Conservation (phyloP, 2,888 invertebrate species). For the Agrochola litura region DNA sequence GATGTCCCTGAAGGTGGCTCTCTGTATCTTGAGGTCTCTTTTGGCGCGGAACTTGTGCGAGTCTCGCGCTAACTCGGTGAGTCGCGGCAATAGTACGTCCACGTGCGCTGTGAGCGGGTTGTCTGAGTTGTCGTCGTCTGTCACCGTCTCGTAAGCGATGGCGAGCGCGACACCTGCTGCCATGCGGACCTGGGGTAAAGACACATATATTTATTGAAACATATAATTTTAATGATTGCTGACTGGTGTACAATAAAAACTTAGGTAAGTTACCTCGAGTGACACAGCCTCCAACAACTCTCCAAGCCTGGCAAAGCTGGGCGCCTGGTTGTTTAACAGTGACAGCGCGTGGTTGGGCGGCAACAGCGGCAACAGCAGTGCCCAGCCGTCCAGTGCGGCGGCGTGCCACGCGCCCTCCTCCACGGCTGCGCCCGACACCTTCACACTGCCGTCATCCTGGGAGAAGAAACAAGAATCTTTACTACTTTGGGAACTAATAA, state of each 20-base stretch:
- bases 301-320: constrained; percentile 77
- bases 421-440: constrained; percentile 91
- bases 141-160: constrained; percentile 95
- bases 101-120: constrained; percentile 91
- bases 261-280: constrained; percentile 68
- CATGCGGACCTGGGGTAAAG: constrained; percentile 87
- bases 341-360: constrained; percentile 92
- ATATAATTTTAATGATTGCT: no score
- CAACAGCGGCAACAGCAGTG: constrained; percentile 95
- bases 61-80: constrained; percentile 96
- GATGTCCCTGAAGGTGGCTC: constrained; percentile 98
- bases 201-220: neutral
- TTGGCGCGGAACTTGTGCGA: constrained; percentile 98
- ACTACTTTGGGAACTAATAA: neutral
- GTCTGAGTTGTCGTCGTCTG: constrained; percentile 92
- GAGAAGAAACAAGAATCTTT: neutral
- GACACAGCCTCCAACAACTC: constrained; percentile 91
- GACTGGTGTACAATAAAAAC: neutral
- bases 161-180: constrained; percentile 93
- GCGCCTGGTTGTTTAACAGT: constrained; percentile 81
- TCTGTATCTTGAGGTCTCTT: constrained; percentile 97
- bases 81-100: constrained; percentile 92
- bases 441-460: constrained; percentile 93
- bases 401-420: constrained; percentile 93
- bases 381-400: constrained; percentile 97